A percentile compares a stretch with the other conserved stretches of the same genome.
These are phyloP conservation scores for Otocyon megalotis DNA, from an alignment of 2,113 vertebrate genomes.

Conservation along the genomic window DNA sequence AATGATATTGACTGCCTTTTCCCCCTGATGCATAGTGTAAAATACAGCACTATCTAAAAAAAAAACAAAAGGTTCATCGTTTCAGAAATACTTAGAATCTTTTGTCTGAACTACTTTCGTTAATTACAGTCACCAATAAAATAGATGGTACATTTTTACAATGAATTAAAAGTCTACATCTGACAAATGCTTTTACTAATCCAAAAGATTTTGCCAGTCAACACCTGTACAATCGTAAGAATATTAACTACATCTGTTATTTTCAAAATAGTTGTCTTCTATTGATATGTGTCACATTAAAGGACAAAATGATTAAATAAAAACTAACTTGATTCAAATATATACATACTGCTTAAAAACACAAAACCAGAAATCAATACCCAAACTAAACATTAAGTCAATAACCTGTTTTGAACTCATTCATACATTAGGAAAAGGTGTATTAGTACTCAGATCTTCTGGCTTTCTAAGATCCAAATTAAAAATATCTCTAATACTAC, in stretches of 20 bases:
- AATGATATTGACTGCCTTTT: conserved; percentile 6
- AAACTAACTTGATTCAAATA: background rate
- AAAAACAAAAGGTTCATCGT: conserved; percentile 31
- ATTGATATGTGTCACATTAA: background rate
- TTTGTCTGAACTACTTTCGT: conserved; percentile 42
- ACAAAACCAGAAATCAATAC: background rate
- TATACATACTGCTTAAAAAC: background rate
- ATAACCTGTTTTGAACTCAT: conserved; percentile 58
- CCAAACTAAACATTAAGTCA: conserved; percentile 48
- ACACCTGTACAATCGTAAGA: background rate
- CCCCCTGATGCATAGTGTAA: background rate
- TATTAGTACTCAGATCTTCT: conserved; percentile 24
- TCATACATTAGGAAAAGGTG: background rate
- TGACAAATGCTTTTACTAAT: background rate
- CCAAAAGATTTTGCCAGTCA: background rate
- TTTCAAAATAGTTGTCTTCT: background rate
- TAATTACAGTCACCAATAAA: conserved; percentile 14
- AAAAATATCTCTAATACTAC: background rate
- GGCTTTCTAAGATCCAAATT: conserved; percentile 46
- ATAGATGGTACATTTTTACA: conserved; percentile 15
- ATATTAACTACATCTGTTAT: background rate
- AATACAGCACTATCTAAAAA: conserved; percentile 24
- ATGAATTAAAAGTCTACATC: background rate
- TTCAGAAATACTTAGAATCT: conserved; percentile 54
- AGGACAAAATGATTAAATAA: conserved; percentile 25